These are phyloP conservation scores for Brachionus calyciflorus DNA, from an alignment of 1,140 invertebrate species.

Conservation along the genomic window DNA sequence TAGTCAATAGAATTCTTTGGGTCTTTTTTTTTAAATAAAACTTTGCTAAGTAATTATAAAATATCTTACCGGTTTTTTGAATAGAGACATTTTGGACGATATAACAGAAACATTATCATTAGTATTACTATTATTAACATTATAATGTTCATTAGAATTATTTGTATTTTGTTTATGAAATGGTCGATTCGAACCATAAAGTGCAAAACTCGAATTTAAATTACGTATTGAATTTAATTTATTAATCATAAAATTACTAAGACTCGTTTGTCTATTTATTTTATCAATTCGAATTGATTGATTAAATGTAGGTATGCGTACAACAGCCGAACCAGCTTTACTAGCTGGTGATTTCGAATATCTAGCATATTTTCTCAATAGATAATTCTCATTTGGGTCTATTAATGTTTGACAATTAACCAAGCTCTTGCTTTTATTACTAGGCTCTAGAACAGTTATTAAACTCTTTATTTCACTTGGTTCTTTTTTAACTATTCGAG, in stretches of 20 bases:
- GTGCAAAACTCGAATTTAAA: conserved; percentile 18
- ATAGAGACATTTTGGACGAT: background rate
- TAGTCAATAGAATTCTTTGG: no score
- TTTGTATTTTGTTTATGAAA: background rate
- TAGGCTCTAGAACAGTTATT: background rate
- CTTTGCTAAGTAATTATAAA: no score
- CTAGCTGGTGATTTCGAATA: conserved; percentile 9
- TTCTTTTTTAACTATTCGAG: background rate
- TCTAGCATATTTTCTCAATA: conserved; percentile 2
- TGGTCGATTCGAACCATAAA: background rate
- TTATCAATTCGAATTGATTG: background rate
- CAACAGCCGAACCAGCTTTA: conserved; percentile 10
- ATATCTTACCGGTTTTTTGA: background rate
- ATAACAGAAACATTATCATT: conserved; percentile 11
- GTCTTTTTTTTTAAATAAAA: no score
- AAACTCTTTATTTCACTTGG: background rate
- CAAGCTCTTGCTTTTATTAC: background rate
- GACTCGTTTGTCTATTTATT: background rate
- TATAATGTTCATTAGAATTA: conserved; percentile 13
- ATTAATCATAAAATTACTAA: conserved; percentile 16
- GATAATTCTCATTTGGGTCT: background rate
- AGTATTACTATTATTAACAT: background rate
- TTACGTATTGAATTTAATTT: background rate
- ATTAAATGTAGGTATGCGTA: conserved; percentile 6
- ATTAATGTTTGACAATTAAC: conserved; percentile 1